Percentiles rank a stretch among this genome's conserved stretches.
phyloP scores from a whole-genome alignment of 1,140 invertebrate species.

The Octopus sinensis region DNA sequence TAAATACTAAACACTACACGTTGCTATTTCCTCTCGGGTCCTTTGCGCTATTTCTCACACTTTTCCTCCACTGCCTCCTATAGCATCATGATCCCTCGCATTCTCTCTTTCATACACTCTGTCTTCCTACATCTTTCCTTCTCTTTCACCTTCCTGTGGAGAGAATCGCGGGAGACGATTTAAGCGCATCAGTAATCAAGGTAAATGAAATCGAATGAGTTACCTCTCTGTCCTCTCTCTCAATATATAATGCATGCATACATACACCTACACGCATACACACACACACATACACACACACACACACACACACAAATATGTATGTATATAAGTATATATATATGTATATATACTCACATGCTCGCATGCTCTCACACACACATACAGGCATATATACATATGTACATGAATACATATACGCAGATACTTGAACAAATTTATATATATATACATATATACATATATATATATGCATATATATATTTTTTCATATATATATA shows the following conservation, averaged over 20 bases:
- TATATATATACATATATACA: not conserved
- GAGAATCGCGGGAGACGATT: too few relatives aligned
- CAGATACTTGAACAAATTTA: not conserved
- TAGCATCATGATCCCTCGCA: too few relatives aligned
- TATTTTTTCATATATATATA: not conserved
- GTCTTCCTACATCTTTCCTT: too few relatives aligned
- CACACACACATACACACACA: not conserved
- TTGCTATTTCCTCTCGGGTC: too few relatives aligned
- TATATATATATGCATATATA: not conserved
- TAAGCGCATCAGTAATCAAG: too few relatives aligned
- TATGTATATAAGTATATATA: not conserved
- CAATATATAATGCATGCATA: not conserved
- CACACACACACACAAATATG: not conserved
- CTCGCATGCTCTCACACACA: not conserved
- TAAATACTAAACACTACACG: too few relatives aligned
- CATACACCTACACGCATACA: not conserved
- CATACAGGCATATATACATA: not conserved
- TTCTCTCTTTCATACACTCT: too few relatives aligned
- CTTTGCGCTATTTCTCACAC: too few relatives aligned
- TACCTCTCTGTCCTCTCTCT: not conserved
- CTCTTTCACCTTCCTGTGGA: too few relatives aligned
- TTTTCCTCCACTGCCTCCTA: too few relatives aligned
- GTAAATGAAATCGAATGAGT: not conserved
- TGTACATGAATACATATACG: not conserved
- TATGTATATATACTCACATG: not conserved